These are phyloP conservation scores for Drosophila parvula DNA, from an alignment of 1,140 invertebrate species.

Conservation along the genomic window DNA sequence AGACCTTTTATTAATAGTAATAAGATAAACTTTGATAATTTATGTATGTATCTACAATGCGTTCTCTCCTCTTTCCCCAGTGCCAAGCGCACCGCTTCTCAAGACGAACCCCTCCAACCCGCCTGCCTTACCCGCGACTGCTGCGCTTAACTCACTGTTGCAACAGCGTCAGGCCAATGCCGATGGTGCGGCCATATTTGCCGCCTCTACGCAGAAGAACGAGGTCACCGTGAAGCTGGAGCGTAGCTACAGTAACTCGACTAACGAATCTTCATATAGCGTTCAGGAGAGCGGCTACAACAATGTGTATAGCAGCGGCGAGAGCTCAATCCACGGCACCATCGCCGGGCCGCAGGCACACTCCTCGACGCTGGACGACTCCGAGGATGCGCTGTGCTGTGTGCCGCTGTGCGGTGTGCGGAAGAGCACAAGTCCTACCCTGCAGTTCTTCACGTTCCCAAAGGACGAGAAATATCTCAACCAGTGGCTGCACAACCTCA, in stretches of 20 bases:
- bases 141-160: constrained; percentile 63
- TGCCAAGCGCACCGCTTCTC: constrained; percentile 44
- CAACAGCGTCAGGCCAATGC: constrained; percentile 76
- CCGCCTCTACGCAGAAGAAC: constrained; percentile 48
- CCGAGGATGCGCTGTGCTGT: constrained; percentile 76
- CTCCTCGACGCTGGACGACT: constrained; percentile 71
- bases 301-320: constrained; percentile 63
- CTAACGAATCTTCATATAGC: constrained; percentile 67
- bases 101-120: constrained; percentile 26
- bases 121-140: constrained; percentile 54
- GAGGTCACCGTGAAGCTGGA: constrained; percentile 69
- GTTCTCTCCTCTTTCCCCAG: constrained; percentile 5
- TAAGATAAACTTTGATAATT: too few relatives aligned
- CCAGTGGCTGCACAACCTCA: constrained; percentile 80
- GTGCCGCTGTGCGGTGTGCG: constrained; percentile 76
- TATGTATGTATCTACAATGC: too few relatives aligned
- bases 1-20: too few relatives aligned
- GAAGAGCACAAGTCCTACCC: constrained; percentile 74
- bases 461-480: constrained; percentile 79
- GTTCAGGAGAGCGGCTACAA: constrained; percentile 63
- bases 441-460: constrained; percentile 79
- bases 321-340: constrained; percentile 47
- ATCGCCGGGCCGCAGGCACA: constrained; percentile 71
- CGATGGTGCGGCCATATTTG: constrained; percentile 57
- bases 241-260: constrained; percentile 71